Evolutionary conservation across 2,113 vertebrate species (phyloP), one percentile per base, ranked within the genome.

Genomic region (Etheostoma spectabile): DNA sequence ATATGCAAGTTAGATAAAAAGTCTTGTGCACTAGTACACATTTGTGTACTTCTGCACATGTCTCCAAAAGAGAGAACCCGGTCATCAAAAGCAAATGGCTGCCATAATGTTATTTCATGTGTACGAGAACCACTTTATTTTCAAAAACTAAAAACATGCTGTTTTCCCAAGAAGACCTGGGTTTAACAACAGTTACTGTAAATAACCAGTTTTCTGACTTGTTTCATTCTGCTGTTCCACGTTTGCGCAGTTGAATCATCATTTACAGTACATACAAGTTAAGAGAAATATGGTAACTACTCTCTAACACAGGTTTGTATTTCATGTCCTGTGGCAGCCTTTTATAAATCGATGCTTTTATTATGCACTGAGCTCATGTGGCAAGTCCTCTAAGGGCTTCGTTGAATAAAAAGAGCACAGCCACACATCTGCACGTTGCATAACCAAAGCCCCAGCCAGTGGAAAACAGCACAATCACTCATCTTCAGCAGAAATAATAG

Each of bases 361-460:
- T 88, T 90, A 73, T 88, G 72, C 79, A 61, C 79, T 74, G 52
- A 33, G 89, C 82, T 88, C 73, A 63, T 65, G 79, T 83, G 88
- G 75, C 61, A 5, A 21, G 18, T 56, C 78, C 60, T 83, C 60
- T 33, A 76, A 69, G 79, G 74, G 13, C 45, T 62, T 13, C 30
- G 46, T 77, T 83, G 57, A 83, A 79, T 84, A 45, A 89, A 80
- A 70, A 56, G 38, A 80, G 73, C 66, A 63, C 56, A 71, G 72
- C 53, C 90, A 91, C 86, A 93, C 92, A 90, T 91, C 89, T 93
- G 90, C 79, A 84, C 79, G 35, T 93, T 94, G 71, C 87, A 74
- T 91, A 93, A 93, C 89, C 73, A 46, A 61, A 60, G 70, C 52
- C 30, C 71, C 8, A 38, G 67, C 77, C 71, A 52, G 52, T 52